phyloP scores from a whole-genome alignment of 2,113 vertebrate genomes.

The Psittacus erithacus region DNA sequence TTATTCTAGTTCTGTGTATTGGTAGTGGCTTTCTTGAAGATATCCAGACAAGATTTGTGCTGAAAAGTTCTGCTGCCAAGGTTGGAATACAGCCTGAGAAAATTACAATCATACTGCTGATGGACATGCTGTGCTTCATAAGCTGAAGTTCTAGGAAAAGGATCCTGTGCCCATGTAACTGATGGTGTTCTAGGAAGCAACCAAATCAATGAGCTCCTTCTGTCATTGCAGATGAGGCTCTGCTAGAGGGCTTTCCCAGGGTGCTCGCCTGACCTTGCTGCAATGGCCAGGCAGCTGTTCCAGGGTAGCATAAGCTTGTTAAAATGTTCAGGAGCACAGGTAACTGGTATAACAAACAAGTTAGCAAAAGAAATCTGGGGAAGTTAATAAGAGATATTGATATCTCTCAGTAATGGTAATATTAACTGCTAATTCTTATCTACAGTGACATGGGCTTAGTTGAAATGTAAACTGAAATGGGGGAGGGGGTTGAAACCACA shows the following conservation, averaged over 20 bases:
- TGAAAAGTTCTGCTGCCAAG: background rate
- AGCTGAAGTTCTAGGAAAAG: background rate
- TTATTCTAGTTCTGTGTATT: background rate
- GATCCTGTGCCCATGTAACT: fast-evolving
- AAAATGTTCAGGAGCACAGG: background rate
- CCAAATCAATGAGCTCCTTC: background rate
- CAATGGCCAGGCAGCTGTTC: background rate
- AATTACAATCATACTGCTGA: fast-evolving
- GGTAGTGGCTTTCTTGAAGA: background rate
- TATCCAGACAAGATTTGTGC: background rate
- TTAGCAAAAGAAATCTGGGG: background rate
- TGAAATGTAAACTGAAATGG: background rate
- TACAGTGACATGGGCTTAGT: background rate
- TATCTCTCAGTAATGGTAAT: background rate
- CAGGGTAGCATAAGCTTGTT: background rate
- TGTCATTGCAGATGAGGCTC: fast-evolving
- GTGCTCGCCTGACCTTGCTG: background rate
- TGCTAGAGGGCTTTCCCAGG: background rate
- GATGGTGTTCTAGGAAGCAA: background rate
- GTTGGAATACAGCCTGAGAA: background rate
- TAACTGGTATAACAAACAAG: background rate
- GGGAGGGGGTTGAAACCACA: background rate
- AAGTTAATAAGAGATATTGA: background rate
- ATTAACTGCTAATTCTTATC: background rate
- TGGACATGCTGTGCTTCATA: too few species aligned